phyloP scores from a whole-genome alignment of 2,113 vertebrate genomes.

The Myiagra hebetior region DNA sequence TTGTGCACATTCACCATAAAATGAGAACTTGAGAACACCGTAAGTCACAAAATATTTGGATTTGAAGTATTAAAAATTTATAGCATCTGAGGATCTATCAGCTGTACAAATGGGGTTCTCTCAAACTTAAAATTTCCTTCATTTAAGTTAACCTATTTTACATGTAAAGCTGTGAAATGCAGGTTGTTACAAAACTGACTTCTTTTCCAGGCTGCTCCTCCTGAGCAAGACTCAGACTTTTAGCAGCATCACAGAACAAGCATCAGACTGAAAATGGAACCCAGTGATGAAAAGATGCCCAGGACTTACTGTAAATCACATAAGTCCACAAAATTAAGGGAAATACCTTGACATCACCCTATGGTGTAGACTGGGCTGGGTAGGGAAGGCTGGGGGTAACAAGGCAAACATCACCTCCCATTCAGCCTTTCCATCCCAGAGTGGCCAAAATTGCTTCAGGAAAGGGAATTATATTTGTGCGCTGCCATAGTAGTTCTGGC shows the following conservation, averaged over 20 bases:
- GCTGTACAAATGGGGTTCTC: not conserved
- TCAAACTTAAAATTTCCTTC: not conserved
- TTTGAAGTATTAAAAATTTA: not conserved
- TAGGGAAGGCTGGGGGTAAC: not conserved
- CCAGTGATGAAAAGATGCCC: not conserved
- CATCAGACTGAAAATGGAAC: not conserved
- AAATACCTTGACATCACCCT: not conserved
- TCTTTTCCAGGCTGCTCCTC: not conserved
- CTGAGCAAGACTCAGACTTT: not conserved
- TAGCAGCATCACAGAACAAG: not conserved
- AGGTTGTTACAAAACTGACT: accelerated
- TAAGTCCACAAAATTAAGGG: not conserved
- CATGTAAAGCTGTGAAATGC: not conserved
- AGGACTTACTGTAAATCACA: not conserved
- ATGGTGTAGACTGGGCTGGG: too few species aligned
- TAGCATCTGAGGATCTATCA: not conserved
- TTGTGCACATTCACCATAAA: not conserved
- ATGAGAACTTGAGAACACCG: not conserved
- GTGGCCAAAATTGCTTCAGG: not conserved
- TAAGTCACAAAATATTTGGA: not conserved
- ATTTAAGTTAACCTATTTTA: not conserved
- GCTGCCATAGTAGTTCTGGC: not conserved
- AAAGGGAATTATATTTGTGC: not conserved
- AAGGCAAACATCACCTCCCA: not conserved
- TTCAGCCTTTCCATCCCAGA: not conserved